Conservation (phyloP, 23 tunicate species). For the Corella eumyota region DNA sequence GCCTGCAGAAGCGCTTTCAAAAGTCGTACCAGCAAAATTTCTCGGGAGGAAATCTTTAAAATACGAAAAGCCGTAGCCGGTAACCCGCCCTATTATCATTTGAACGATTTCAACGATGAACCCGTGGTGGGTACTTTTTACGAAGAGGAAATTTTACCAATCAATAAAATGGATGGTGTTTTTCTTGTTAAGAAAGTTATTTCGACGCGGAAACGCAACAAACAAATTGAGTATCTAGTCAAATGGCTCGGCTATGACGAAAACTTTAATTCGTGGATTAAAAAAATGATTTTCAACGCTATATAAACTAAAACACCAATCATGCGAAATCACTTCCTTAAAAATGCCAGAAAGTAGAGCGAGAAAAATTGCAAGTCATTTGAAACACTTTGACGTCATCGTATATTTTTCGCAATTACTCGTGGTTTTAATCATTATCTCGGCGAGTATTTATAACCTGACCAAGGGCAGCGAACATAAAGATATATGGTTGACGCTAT, state of each 20-base stretch:
- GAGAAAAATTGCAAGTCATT: not conserved
- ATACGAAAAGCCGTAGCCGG: not conserved
- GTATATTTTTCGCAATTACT: not conserved
- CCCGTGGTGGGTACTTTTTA: not conserved
- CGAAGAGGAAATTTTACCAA: not conserved
- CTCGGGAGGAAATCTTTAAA: not conserved
- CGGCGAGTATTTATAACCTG: too few relatives aligned
- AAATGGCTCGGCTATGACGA: not conserved
- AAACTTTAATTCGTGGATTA: not conserved
- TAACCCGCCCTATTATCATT: not conserved
- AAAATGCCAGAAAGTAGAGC: slow-evolving; percentile 1
- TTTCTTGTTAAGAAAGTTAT: not conserved
- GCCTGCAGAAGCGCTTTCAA: not conserved
- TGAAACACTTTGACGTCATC: not conserved
- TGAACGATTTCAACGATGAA: not conserved
- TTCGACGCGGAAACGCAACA: not conserved
- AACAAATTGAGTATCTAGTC: not conserved
- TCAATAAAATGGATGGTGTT: not conserved
- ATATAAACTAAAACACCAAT: not conserved
- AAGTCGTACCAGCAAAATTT: not conserved
- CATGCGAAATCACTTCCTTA: not conserved
- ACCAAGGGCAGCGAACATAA: not conserved
- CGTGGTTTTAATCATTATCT: too few relatives aligned
- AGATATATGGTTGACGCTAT: not conserved
- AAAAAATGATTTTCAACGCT: not conserved